phyloP scores from a whole-genome alignment of 2,797 vertebrate species.

The Neosilurus mollespiculum region DNA sequence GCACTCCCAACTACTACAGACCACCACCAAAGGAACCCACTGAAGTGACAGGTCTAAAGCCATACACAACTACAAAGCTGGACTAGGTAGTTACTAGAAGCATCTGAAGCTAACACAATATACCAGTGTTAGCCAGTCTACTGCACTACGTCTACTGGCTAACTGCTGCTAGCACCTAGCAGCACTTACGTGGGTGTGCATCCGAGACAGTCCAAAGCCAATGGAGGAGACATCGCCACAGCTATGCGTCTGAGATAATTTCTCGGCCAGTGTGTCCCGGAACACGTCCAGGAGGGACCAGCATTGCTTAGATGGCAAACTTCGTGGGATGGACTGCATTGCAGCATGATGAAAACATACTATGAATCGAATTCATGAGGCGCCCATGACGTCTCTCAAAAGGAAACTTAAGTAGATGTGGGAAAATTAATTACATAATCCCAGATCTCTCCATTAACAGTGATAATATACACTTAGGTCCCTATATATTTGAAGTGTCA shows the following conservation, averaged over 20 bases:
- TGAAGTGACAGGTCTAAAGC: neutral
- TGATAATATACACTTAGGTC: neutral
- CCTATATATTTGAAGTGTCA: no score
- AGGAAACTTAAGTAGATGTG: neutral
- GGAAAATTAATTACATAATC: neutral
- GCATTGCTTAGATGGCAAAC: conserved; percentile 67
- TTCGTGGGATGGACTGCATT: conserved; percentile 68
- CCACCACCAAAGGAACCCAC: conserved; percentile 8
- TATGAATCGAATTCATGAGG: neutral
- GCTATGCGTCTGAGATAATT: conserved; percentile 79
- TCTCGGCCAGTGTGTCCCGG: conserved; percentile 76
- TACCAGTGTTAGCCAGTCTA: neutral
- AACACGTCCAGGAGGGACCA: conserved; percentile 84
- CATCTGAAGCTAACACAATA: neutral
- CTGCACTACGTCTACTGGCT: neutral
- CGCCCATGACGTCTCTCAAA: neutral
- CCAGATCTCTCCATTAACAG: neutral
- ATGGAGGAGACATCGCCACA: conserved; percentile 75
- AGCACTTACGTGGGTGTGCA: conserved; percentile 76
- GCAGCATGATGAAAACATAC: conserved; percentile 24
- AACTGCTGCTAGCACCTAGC: conserved; percentile 13
- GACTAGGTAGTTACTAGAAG: conserved; percentile 18
- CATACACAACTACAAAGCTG: conserved; percentile 13
- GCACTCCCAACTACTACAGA: neutral
- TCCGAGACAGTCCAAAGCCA: conserved; percentile 63